Evolutionary conservation across 2,797 vertebrate genomes (phyloP).

Genomic region (Borostomias antarcticus): DNA sequence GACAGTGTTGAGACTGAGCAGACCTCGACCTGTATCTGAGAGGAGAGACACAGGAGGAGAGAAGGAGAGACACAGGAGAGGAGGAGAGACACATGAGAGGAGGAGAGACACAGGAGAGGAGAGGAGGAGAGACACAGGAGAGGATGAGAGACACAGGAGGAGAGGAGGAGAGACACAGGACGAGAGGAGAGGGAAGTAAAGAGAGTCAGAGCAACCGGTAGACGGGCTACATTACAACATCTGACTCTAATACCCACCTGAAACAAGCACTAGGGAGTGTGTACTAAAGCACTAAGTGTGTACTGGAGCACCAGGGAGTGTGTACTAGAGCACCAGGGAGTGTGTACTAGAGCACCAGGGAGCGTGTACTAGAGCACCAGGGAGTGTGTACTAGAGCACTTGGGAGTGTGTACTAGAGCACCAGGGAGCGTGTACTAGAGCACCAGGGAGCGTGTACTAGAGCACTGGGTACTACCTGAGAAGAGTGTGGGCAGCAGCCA

Average conservation of each 20-base stretch:
- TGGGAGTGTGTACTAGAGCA: no score
- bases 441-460: no score
- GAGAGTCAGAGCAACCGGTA: no score
- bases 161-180: no score
- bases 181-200: no score
- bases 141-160: no score
- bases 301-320: neutral
- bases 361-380: neutral
- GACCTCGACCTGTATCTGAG: constrained; percentile 88
- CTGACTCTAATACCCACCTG: neutral
- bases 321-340: no score
- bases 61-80: neutral
- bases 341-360: neutral
- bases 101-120: neutral
- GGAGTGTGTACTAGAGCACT: no score
- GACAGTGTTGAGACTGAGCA: constrained; percentile 78
- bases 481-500: constrained; percentile 81
- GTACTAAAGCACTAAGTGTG: neutral
- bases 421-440: neutral
- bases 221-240: neutral
- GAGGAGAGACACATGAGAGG: neutral
- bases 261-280: neutral
- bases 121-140: no score
- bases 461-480: constrained; percentile 75
- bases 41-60: neutral